Evolutionary conservation across 2,888 invertebrate genomes (phyloP), one percentile per base, ranked within the genome.

Genomic region (Alviniconcha strummeri): DNA sequence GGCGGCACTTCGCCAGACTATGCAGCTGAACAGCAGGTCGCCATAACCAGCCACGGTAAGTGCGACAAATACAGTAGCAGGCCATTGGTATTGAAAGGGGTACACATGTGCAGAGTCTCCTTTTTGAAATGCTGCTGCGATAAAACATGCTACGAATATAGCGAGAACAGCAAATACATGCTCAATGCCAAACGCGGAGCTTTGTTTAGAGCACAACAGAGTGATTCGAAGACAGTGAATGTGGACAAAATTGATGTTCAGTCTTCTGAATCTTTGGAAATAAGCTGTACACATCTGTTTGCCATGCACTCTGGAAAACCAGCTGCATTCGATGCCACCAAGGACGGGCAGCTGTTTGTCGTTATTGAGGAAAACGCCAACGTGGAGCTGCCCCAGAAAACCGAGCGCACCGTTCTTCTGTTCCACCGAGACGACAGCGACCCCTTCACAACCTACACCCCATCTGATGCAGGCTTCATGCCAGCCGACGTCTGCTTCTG

Each of bases 401-500:
- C 4, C 13, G 60, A 60, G 60, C 5, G n/a, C 4, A n/a, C 6
- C 9, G 52, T 78, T 17, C 57, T 60, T 36, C 64, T 64, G 4
- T 78, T 57, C 13, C 64, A 6, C 78, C 19, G 52, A 7, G 64
- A 64, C 4, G 13, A 78, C 5, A 78, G n/a, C 36, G 19, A 1
- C 2, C 78, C 78, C 8, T 64, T 78, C 11, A 57, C 64, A 56
- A 64, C 52, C 6, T 80, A 80, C 69, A n/a, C 54, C 54, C 80
- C 69, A 54, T n/a, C 13, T 4, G 55, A 69, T 17, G 9, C 13
- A 13, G 5, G 6, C 15, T 80, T 80, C 69, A 36, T 8, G 5
- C 80, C 80, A 11, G 36, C 80, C 11, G 80, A 80, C 69, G 80
- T 80, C 15, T 69, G 80, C 80, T 80, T 80, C 19, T 80, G 80